Evolutionary conservation across 1,140 invertebrate species (phyloP).

Genomic region (Hylaeus volcanicus): DNA sequence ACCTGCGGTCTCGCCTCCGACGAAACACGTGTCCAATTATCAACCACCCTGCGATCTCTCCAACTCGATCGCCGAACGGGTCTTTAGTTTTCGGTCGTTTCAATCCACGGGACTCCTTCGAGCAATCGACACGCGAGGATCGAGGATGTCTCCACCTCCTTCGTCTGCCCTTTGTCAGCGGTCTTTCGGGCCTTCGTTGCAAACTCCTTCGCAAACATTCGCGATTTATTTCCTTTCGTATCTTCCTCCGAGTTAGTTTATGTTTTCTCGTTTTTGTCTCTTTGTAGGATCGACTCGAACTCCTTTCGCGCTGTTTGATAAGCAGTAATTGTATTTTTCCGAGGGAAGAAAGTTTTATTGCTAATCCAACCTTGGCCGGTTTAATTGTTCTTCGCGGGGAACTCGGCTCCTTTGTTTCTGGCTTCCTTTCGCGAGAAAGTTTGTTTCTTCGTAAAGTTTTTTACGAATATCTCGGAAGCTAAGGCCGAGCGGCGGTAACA

Average conservation of each 20-base stretch:
- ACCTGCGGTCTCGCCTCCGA: conserved; percentile 46
- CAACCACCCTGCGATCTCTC: conserved; percentile 52
- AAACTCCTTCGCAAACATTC: background rate
- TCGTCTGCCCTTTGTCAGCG: too few species aligned
- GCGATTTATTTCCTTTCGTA: background rate
- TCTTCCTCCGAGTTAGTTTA: background rate
- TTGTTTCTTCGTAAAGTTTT: too few species aligned
- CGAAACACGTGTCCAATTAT: conserved; percentile 79
- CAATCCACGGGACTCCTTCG: background rate
- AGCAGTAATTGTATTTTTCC: background rate
- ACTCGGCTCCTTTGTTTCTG: background rate
- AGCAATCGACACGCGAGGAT: too few species aligned
- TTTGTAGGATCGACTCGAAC: background rate
- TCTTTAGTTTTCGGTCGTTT: background rate
- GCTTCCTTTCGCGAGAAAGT: too few species aligned
- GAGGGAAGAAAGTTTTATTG: background rate
- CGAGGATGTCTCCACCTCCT: too few species aligned
- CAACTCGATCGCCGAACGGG: conserved; percentile 17
- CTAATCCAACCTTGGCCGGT: too few species aligned
- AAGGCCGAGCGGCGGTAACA: too few species aligned
- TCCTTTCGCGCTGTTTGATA: background rate
- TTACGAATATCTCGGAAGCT: too few species aligned
- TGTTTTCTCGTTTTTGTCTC: background rate
- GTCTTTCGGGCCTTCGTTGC: background rate
- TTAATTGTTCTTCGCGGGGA: background rate